These are phyloP conservation scores for Archivesica marissinica DNA, from an alignment of 1,140 invertebrate genomes.

Conservation along the genomic window DNA sequence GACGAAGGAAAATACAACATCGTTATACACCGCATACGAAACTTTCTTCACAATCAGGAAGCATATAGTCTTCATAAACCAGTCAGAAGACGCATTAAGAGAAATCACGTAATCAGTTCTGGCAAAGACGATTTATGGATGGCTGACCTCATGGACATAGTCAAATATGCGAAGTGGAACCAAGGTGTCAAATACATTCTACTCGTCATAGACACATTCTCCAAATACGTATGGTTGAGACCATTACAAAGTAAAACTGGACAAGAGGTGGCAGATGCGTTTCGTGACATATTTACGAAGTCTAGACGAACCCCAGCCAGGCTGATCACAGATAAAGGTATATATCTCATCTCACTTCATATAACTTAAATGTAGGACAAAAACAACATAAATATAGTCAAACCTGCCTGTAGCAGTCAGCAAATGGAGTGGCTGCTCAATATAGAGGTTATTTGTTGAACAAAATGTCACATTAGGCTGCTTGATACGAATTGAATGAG, in stretches of 20 bases:
- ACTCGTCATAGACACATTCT: too few relatives aligned
- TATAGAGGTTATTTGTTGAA: too few relatives aligned
- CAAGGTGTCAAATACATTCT: too few relatives aligned
- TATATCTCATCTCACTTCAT: neutral
- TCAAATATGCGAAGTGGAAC: conserved; percentile 6
- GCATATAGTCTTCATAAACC: too few relatives aligned
- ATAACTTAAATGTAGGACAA: neutral
- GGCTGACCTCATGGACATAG: conserved; percentile 22
- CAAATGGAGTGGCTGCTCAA: too few relatives aligned
- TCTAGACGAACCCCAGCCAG: neutral
- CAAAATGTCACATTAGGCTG: too few relatives aligned
- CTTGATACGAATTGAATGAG: too few relatives aligned
- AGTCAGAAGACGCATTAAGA: conserved; percentile 4
- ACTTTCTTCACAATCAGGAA: conserved; percentile 8
- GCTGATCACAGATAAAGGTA: conserved; percentile 33
- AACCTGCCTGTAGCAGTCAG: too few relatives aligned
- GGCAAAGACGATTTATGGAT: conserved; percentile 33
- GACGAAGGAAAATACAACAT: neutral
- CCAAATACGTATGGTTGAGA: neutral
- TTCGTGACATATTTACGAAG: neutral
- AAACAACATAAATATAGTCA: neutral
- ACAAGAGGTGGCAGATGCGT: neutral
- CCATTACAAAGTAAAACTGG: conserved; percentile 18
- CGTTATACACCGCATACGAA: neutral
- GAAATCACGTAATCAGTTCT: conserved; percentile 15